Evolutionary conservation across 2,113 vertebrate species (phyloP).

Genomic region (Vulpes ferrilata): DNA sequence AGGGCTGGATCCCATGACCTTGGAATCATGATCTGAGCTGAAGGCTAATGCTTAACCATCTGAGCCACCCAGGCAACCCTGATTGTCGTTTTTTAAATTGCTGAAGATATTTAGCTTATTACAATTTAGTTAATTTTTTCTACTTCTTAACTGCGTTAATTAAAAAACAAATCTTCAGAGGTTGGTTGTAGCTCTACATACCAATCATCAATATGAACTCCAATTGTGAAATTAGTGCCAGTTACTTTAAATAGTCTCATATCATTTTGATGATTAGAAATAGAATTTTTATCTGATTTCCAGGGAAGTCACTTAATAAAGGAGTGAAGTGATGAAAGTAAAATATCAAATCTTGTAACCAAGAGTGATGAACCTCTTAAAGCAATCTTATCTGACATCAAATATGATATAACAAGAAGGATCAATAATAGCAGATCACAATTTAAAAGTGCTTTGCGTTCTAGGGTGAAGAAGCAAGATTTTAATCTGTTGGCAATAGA

Average conservation of each 20-base stretch:
- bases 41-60: too few species aligned
- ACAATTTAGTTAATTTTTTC: not conserved
- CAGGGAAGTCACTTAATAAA: not conserved
- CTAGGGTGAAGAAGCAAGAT: not conserved
- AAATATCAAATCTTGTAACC: conserved; percentile 13
- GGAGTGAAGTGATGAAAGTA: not conserved
- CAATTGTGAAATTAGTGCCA: not conserved
- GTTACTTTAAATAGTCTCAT: not conserved
- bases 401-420: not conserved
- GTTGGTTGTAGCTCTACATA: not conserved
- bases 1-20: too few species aligned
- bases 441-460: not conserved
- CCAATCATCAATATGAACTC: not conserved
- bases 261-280: not conserved
- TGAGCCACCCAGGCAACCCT: too few species aligned
- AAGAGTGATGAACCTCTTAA: rapidly evolving
- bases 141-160: not conserved
- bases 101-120: not conserved
- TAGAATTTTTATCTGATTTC: not conserved
- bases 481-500: not conserved
- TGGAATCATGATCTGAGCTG: too few species aligned
- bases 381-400: not conserved
- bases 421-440: not conserved
- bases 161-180: not conserved
- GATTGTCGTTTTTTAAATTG: not conserved